Conservation (phyloP, 2,797 vertebrate genomes). For the Trematomus bernacchii region DNA sequence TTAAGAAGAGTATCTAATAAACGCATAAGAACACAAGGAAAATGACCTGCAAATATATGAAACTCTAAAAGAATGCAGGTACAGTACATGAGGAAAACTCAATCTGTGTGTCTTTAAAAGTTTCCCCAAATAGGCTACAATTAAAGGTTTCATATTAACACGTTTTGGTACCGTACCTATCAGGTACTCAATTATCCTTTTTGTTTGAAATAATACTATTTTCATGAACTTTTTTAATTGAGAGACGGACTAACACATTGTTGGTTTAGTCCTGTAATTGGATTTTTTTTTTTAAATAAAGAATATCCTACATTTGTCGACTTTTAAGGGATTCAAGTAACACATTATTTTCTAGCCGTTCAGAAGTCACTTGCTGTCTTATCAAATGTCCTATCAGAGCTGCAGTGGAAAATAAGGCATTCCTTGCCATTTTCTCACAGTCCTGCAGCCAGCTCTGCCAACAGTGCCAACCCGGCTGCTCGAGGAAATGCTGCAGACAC, state of each 20-base stretch:
- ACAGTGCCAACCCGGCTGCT: slow-evolving; percentile 34
- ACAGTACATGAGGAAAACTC: not conserved
- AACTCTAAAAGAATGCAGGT: not conserved
- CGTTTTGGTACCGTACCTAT: not conserved
- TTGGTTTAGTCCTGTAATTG: not conserved
- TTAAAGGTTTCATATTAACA: not conserved
- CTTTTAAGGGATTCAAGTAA: not conserved
- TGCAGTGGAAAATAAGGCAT: slow-evolving; percentile 17
- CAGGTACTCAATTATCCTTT: too few relatives aligned
- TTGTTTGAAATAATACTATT: too few relatives aligned
- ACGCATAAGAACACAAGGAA: slow-evolving; percentile 2
- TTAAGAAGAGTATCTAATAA: not conserved
- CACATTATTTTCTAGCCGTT: slow-evolving; percentile 6
- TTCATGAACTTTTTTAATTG: too few relatives aligned
- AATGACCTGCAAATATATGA: not conserved
- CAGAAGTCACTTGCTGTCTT: slow-evolving; percentile 17
- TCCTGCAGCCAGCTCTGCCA: slow-evolving; percentile 31
- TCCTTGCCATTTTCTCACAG: slow-evolving; percentile 70
- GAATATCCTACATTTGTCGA: not conserved
- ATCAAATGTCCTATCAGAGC: slow-evolving; percentile 34
- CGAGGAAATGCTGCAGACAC: slow-evolving; percentile 60
- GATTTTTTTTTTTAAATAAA: not conserved
- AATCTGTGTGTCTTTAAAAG: not conserved
- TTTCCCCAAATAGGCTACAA: not conserved
- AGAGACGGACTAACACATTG: not conserved